Base-by-base conservation (phyloP, 2,797 vertebrate genomes). In the Halcyon smyrnensis region DNA sequence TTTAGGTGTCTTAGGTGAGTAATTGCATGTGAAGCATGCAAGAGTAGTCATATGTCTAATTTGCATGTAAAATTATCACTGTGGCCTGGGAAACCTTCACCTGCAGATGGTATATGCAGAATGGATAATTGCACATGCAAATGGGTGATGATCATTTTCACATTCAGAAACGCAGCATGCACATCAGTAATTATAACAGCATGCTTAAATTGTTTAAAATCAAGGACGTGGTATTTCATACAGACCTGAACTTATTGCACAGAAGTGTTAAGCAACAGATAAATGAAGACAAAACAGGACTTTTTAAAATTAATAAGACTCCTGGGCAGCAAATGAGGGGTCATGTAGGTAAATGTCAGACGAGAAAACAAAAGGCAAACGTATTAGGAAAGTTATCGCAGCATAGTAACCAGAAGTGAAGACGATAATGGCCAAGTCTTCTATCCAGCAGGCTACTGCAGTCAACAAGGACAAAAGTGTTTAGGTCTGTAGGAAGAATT, bases 271-370 rank as follows among this genome's bases (percentile, higher is more conserved):
- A 91, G 83, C 65, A 92, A 77, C 41, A 95, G 88, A 91, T 78
- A 71, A 89, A 89, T 74, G 62, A 37, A 91, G 48, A 90, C 6
- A 80, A 91, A 71, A 92, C n/a, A 63, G 39, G 71, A 89, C 64
- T 84, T 94, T 90, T 96, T 39, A n/a, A 89, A 93, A 93, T 81
- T 90, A 97, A 76, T 32, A 83, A 37, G 85, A n/a, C 36, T 65
- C 73, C 34, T 82, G 62, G 27, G 21, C 73, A 92, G 56, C 60
- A 67, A 94, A 80, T 84, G 74, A 65, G 48, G 23, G 27, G 53
- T 28, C 53, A 69, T 88, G 63, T 60, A 92, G 39, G 74, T 90
- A 81, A 96, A 91, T 76, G 41, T 86, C 65, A 91, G 67, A 89
- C 60, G 78, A 87, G 39, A 83, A 94, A 97, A 93, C 39, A 84